Base-by-base conservation (phyloP, 2,888 invertebrate genomes). In the Nephrotoma guestfalica region DNA sequence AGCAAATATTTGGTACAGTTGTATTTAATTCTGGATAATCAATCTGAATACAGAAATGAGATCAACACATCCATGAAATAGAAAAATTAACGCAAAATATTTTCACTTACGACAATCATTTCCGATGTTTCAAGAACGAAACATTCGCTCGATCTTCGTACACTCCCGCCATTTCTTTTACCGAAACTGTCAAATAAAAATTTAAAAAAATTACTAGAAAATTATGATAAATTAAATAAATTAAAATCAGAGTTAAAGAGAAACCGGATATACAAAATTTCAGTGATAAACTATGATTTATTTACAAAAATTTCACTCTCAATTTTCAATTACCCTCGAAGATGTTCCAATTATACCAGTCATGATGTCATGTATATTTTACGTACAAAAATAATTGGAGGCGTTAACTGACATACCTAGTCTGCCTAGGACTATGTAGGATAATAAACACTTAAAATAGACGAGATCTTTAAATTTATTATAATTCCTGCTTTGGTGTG, bases 111-210 rank as follows among this genome's bases (percentile, higher is more conserved):
- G 92, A 95, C 96, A 90, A 97, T 95, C 96, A 97, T 96, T 93
- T 96, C 96, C 89, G 96, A 96, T 88, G 96, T 94, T 91, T 97
- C 96, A 90, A 96, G 93, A 88, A 96, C 95, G 91, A 97, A 94
- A 91, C 97, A 97, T 91, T 96, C 96, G 92, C 96, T 96, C 89
- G 94, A 94, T 89, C 96, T 92, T 88, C 96, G 93, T 88, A 95
- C 94, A 91, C 95, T 95, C 90, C 95, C 95, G 88, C 95, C 94
- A 89, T 94, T 95, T 89, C 96, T 93, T 92, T 96, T 96, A 89
- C 96, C 96, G 92, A 96, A 96, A 93, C 96, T 96, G 93, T 87
- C 30, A 47, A 30, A 86, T 11, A 47, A 89, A 88, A 89, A 88
- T 88, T 87, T 47, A 88, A 87, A 71, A 42, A 87, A 87, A 87